phyloP scores from a whole-genome alignment of 2,888 invertebrate species.

The Eledone cirrhosa region DNA sequence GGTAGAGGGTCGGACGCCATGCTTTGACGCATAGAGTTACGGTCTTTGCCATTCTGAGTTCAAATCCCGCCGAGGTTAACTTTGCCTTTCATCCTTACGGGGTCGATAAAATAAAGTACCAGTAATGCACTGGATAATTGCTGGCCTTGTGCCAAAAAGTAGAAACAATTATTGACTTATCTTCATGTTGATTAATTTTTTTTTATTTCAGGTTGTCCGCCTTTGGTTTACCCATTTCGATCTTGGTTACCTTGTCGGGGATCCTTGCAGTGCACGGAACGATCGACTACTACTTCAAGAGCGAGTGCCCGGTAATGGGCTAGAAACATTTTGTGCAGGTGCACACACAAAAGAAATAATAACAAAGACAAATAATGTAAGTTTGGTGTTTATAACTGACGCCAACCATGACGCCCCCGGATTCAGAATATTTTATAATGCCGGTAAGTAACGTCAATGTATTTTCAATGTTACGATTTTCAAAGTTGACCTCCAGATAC shows the following conservation, averaged over 20 bases:
- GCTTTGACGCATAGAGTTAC: no score
- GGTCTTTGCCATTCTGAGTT: no score
- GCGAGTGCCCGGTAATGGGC: slow-evolving; percentile 37
- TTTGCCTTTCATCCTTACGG: no score
- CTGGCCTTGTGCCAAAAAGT: no score
- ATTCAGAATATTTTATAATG: slow-evolving; percentile 55
- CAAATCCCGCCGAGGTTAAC: no score
- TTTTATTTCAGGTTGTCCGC: not conserved
- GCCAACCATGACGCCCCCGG: slow-evolving; percentile 56
- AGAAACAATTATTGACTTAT: not conserved
- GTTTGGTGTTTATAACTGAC: slow-evolving; percentile 53
- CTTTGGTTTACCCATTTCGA: slow-evolving; percentile 39
- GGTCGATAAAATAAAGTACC: no score
- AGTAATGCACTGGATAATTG: no score
- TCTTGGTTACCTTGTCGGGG: slow-evolving; percentile 46
- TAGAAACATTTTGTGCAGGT: slow-evolving; percentile 45
- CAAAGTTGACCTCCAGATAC: not conserved
- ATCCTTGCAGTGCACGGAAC: slow-evolving; percentile 46
- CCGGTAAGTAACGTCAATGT: slow-evolving; percentile 44
- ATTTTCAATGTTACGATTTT: not conserved
- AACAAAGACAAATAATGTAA: slow-evolving; percentile 50
- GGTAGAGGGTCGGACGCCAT: no score
- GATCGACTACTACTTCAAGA: slow-evolving; percentile 55
- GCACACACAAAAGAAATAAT: slow-evolving; percentile 51
- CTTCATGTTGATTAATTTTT: not conserved